Conservation (phyloP, 2,113 vertebrate genomes). For the Sus scrofa region DNA sequence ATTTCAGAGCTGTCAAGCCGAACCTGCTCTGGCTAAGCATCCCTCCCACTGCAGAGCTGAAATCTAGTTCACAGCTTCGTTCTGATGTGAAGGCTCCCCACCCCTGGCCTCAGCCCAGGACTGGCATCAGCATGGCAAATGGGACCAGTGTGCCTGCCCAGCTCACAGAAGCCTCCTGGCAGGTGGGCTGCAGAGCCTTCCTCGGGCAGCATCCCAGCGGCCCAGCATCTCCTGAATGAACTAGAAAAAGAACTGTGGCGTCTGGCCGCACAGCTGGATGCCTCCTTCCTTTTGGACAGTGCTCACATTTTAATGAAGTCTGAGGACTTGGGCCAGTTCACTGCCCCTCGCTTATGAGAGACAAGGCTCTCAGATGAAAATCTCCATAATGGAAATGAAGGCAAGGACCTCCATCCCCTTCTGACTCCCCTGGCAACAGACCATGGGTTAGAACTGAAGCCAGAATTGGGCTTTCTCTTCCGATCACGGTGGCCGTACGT, state of each 20-base stretch:
- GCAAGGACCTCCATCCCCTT: too few species aligned
- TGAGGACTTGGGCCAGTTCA: not conserved
- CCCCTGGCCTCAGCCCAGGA: not conserved
- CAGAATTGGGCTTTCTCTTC: not conserved
- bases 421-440: not conserved
- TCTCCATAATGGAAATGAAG: not conserved
- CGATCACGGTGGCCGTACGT: not conserved
- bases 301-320: not conserved
- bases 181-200: not conserved
- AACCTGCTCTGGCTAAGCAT: not conserved
- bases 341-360: not conserved
- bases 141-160: not conserved
- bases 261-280: not conserved
- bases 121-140: not conserved
- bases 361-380: not conserved
- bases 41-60: not conserved
- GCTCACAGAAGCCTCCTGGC: not conserved
- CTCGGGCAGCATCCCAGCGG: not conserved
- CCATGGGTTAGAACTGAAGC: not conserved
- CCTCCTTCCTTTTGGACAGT: not conserved
- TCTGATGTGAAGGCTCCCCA: not conserved
- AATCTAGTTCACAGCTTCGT: slow-evolving; percentile 64
- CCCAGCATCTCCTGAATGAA: not conserved
- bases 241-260: not conserved
- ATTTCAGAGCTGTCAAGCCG: not conserved